These are phyloP conservation scores for Eilema griseolum DNA, from an alignment of 2,888 invertebrate genomes.

Conservation along the genomic window DNA sequence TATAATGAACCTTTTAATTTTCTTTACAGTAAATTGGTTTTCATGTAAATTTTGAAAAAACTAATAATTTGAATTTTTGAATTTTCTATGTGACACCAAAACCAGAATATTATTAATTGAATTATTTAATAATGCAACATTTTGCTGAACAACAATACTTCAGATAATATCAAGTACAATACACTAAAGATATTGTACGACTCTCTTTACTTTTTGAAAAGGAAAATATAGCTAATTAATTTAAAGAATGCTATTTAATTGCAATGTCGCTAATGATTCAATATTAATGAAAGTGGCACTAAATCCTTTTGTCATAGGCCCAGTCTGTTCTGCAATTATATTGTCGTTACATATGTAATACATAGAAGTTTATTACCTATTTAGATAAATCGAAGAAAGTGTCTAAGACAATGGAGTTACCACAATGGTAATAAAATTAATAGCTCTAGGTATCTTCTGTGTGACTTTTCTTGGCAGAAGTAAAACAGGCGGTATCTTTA, in stretches of 20 bases:
- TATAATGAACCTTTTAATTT: not conserved
- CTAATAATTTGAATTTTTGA: too few relatives aligned
- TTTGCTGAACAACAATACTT: slow-evolving; percentile 11
- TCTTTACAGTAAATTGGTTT: not conserved
- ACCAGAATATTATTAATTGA: not conserved
- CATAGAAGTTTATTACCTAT: not conserved
- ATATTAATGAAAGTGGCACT: not conserved
- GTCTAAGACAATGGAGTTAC: not conserved
- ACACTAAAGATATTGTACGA: not conserved
- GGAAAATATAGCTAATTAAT: not conserved
- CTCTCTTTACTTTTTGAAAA: not conserved
- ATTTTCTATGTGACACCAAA: slow-evolving; percentile 18
- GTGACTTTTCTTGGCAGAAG: slow-evolving; percentile 3
- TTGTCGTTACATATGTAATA: not conserved
- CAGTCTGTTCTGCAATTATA: slow-evolving; percentile 32
- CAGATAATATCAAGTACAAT: too few relatives aligned
- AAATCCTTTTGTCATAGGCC: not conserved
- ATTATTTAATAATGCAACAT: not conserved
- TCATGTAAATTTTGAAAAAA: too few relatives aligned
- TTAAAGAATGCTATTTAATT: not conserved
- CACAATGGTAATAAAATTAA: not conserved
- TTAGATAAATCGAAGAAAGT: not conserved
- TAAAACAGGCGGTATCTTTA: slow-evolving; percentile 30
- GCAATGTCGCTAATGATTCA: not conserved
- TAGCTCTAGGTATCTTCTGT: not conserved